phyloP scores from a whole-genome alignment of 2,888 invertebrate genomes.

The Helobdella robusta region DNA sequence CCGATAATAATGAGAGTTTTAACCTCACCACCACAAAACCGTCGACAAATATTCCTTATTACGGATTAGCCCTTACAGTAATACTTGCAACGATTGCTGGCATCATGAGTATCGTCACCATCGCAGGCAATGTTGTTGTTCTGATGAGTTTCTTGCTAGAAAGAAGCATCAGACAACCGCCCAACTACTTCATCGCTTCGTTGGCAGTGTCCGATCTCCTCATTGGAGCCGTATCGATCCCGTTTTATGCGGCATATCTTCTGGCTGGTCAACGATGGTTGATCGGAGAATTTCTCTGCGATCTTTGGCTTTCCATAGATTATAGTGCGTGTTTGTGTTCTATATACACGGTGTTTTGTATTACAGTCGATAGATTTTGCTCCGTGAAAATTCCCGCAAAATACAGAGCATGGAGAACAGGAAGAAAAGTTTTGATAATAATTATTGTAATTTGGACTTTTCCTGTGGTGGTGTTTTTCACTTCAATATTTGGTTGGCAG shows the following conservation, averaged over 20 bases:
- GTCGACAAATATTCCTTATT: too few relatives aligned
- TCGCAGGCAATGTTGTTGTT: slow-evolving; percentile 86
- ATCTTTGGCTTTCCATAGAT: slow-evolving; percentile 95
- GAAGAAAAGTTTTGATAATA: slow-evolving; percentile 81
- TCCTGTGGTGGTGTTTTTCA: slow-evolving; percentile 88
- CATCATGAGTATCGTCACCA: slow-evolving; percentile 78
- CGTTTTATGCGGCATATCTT: slow-evolving; percentile 94
- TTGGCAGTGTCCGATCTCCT: slow-evolving; percentile 91
- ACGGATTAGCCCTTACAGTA: slow-evolving; percentile 72
- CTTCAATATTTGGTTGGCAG: slow-evolving; percentile 97
- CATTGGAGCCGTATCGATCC: slow-evolving; percentile 62
- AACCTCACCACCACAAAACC: too few relatives aligned
- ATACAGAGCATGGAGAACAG: slow-evolving; percentile 91
- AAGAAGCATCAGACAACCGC: slow-evolving; percentile 79
- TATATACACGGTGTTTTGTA: slow-evolving; percentile 96
- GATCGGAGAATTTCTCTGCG: slow-evolving; percentile 85
- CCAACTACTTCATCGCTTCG: slow-evolving; percentile 90
- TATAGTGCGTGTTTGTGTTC: slow-evolving; percentile 91
- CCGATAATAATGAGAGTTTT: too few relatives aligned
- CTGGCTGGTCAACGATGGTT: slow-evolving; percentile 85
- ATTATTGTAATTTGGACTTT: slow-evolving; percentile 92
- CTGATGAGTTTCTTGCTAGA: slow-evolving; percentile 88
- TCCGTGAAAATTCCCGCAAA: slow-evolving; percentile 96
- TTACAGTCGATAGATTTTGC: slow-evolving; percentile 95
- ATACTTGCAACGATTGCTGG: slow-evolving; percentile 77